Evolutionary conservation across 2,888 invertebrate species (phyloP).

Genomic region (Tenthredo amoena): DNA sequence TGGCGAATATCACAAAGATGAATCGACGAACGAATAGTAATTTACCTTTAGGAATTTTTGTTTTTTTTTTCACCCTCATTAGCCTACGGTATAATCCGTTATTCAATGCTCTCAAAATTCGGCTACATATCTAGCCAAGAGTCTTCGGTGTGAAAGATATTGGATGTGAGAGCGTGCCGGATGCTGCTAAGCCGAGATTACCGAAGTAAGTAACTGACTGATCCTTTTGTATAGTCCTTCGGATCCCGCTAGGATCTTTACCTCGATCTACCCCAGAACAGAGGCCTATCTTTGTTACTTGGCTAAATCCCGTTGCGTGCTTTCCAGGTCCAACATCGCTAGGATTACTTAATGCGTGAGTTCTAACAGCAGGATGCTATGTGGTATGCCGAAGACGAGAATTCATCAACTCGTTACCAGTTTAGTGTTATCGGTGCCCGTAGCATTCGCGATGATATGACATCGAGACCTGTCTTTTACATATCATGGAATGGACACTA

Average conservation of each 20-base stretch:
- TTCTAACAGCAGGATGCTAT: not conserved
- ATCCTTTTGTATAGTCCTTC: conserved; percentile 32
- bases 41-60: not conserved
- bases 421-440: not conserved
- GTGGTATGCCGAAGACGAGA: not conserved
- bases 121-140: not conserved
- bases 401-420: not conserved
- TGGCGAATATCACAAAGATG: not conserved
- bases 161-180: conserved; percentile 24
- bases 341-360: conserved; percentile 3
- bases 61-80: not conserved
- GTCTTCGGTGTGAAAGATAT: not conserved
- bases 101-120: not conserved
- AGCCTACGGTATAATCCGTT: not conserved
- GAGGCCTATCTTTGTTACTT: conserved; percentile 32
- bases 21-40: not conserved
- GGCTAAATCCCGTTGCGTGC: not conserved
- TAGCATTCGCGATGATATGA: too few species aligned
- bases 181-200: conserved; percentile 48
- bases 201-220: conserved; percentile 48
- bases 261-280: conserved; percentile 32
- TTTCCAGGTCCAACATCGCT: not conserved
- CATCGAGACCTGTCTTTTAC: too few species aligned
- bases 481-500: not conserved
- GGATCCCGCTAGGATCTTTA: conserved; percentile 23